Base-by-base conservation (phyloP, 2,888 invertebrate species). In the Isotomurus palustris region DNA sequence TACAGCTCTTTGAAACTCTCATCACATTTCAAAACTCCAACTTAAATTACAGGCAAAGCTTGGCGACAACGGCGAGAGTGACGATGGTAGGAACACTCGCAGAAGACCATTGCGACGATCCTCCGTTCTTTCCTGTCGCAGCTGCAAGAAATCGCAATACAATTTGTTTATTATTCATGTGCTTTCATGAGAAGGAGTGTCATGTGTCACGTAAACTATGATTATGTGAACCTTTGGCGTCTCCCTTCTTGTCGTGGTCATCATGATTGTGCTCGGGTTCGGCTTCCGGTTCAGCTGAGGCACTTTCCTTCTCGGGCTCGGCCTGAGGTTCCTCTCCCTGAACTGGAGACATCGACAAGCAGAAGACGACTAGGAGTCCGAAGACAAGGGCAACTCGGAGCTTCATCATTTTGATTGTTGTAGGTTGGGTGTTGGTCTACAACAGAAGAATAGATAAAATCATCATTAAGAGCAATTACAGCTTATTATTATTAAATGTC, bases 361-460 rank as follows among this genome's bases (percentile, higher is more conserved):
- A 66, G 56, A 69, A 49, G 44, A 66, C 55, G 32, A 58, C 61
- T 48, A 69, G 59, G 35, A 67, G 58, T 51, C 68, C 69, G 47
- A 69, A 53, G 21, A 69, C 35, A 29, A 69, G 61, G 24, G 60
- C 62, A 56, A 62, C 54, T 43, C 67, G 67, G 57, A 69, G 58
- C 32, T 68, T 66, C 66, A 66, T 57, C 53, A 63, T 64, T 36
- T 59, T 64, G 56, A 49, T 19, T 21, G 6, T 44, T n/a, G 17
- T 17, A 6, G 40, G n/a, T 40, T 40, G 32, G 32, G 8, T 32
- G 32, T n/a, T n/a, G n/a, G n/a, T n/a, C n/a, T n/a, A n/a, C n/a
- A n/a, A n/a, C n/a, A n/a, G n/a, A n/a, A n/a, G n/a, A n/a, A n/a
- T n/a, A n/a, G n/a, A n/a, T n/a, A n/a, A n/a, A n/a, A n/a, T n/a